Evolutionary conservation across 2,113 vertebrate genomes (phyloP).

Genomic region (Plecturocebus donacophilus): DNA sequence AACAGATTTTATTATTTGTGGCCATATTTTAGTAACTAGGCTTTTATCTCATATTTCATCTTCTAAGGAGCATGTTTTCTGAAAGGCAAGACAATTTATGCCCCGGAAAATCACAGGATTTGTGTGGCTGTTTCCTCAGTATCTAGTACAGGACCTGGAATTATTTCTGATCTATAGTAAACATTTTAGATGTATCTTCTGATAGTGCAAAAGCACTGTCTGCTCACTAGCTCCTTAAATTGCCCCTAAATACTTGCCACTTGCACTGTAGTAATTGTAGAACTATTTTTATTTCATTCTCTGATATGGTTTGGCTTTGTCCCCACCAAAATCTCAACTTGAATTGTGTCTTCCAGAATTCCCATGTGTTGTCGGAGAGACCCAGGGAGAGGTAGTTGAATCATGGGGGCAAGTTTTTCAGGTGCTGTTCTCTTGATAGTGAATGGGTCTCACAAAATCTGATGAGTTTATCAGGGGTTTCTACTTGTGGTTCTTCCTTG

Average conservation of each 20-base stretch:
- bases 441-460: too few relatives aligned
- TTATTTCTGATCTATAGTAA: neutral
- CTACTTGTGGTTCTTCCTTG: too few relatives aligned
- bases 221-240: neutral
- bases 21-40: neutral
- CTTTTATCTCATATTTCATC: neutral
- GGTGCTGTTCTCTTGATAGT: too few relatives aligned
- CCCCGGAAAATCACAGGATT: neutral
- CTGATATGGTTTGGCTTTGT: neutral
- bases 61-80: neutral
- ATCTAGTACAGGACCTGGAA: neutral
- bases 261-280: neutral
- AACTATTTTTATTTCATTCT: neutral
- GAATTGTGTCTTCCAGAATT: too few relatives aligned
- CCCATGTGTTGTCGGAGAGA: too few relatives aligned
- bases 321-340: too few relatives aligned
- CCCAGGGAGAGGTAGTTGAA: too few relatives aligned
- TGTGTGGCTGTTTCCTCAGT: neutral
- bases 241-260: neutral
- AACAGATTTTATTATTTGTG: neutral
- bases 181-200: neutral
- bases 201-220: neutral
- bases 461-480: too few relatives aligned
- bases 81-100: neutral
- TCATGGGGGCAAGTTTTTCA: too few relatives aligned